Percentiles rank a stretch among this genome's conserved stretches.
phyloP scores from a whole-genome alignment of 2,797 vertebrate genomes.

The Chelmon rostratus region DNA sequence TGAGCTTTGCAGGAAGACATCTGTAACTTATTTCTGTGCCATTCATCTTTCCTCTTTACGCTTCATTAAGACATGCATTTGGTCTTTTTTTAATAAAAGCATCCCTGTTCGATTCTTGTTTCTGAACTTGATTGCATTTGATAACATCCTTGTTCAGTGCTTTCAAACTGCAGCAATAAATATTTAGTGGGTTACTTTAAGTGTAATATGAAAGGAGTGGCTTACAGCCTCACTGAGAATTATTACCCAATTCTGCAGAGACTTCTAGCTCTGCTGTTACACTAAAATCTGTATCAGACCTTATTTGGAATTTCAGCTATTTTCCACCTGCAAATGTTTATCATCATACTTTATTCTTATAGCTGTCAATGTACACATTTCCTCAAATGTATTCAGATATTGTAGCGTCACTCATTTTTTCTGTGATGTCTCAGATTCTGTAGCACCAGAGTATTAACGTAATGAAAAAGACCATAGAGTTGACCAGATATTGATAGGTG shows the following conservation, averaged over 20 bases:
- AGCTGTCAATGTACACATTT: not conserved
- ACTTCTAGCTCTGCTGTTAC: not conserved
- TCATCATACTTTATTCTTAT: not conserved
- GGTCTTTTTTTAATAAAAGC: not conserved
- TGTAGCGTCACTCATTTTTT: not conserved
- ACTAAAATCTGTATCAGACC: not conserved
- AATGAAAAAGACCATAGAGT: not conserved
- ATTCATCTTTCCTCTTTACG: constrained; percentile 49
- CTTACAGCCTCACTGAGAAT: not conserved
- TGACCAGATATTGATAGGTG: not conserved
- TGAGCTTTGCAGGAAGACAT: constrained; percentile 73
- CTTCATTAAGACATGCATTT: constrained; percentile 33
- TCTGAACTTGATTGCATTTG: not conserved
- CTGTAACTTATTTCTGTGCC: constrained; percentile 66
- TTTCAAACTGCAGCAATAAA: not conserved
- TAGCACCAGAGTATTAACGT: not conserved
- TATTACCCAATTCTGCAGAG: not conserved
- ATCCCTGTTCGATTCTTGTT: not conserved
- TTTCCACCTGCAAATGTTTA: not conserved
- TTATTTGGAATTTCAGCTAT: not conserved
- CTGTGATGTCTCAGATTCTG: not conserved
- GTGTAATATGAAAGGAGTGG: not conserved
- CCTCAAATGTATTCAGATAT: not conserved
- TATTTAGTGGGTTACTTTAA: not conserved
- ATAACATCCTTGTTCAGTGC: not conserved